Evolutionary conservation across 2,113 vertebrate genomes (phyloP), one percentile per base, ranked within the genome.

Genomic region (Rhea americana): DNA sequence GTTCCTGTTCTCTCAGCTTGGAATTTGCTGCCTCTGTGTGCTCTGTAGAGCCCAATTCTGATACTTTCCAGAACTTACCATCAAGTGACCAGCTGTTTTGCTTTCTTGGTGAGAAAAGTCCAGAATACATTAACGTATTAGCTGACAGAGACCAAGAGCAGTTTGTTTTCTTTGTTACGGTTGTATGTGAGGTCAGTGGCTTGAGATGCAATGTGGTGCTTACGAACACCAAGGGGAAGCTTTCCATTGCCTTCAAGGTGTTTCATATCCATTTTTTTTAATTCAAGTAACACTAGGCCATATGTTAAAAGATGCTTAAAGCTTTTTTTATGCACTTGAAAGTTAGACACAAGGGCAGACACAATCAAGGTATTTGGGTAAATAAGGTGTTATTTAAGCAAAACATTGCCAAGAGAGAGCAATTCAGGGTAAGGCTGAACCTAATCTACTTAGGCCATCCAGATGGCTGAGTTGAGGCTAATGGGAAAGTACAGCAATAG

Each of bases 1-100:
- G 47, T 91, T 95, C 28, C 58, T 86, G 58, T 77, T 82, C 86
- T 90, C 61, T 30, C 43, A 19, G n/a, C 30, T 68, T 93, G 82
- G 75, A 91, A 94, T 91, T 80, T 77, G 21, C 63, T 85, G 7
- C 37, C 51, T 77, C 72, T 91, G 13, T 62, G 41, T 75, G 39
- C 39, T 91, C 26, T 86, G 71, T 62, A 53, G 87, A 95, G 45
- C 50, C 41, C 58, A 53, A 12, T 20, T 67, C 26, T 30, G 48
- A 3, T 66, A 35, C 13, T 85, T 79, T 92, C 67, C 72, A 85
- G 72, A 75, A 77, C 6, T 76, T 82, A 48, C 37, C 47, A 70
- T 82, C 18, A 43, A 86, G n/a, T 68, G 22, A 70, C 79, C 47
- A 26, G 82, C 50, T 76, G 21, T 56, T 88, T 58, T 83, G n/a